These are phyloP conservation scores for Hirudo medicinalis DNA, from an alignment of 1,140 invertebrate species.

Conservation along the genomic window DNA sequence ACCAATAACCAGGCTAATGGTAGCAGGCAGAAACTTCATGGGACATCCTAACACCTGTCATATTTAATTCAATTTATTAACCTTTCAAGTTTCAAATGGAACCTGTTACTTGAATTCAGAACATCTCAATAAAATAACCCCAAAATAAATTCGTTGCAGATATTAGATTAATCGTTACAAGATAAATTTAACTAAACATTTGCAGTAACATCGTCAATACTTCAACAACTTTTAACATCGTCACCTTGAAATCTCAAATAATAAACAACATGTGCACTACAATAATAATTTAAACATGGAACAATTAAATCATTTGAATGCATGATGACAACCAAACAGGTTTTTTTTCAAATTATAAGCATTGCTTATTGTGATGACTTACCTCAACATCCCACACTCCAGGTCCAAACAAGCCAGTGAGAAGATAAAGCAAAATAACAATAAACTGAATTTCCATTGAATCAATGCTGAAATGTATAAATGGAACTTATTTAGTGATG, in stretches of 20 bases:
- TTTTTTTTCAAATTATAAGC: not conserved
- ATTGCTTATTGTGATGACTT: conserved; percentile 27
- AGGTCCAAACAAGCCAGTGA: conserved; percentile 73
- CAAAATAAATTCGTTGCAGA: too few relatives aligned
- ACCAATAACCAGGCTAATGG: not conserved
- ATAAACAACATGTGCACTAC: too few relatives aligned
- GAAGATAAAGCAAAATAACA: conserved; percentile 74
- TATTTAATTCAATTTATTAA: too few relatives aligned
- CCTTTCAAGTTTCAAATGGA: too few relatives aligned
- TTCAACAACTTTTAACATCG: too few relatives aligned
- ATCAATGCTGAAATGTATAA: conserved; percentile 54
- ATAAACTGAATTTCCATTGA: conserved; percentile 94
- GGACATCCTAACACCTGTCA: not conserved
- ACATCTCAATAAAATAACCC: too few relatives aligned
- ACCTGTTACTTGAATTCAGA: too few relatives aligned
- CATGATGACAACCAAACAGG: not conserved
- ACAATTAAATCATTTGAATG: not conserved
- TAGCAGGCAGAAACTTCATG: not conserved
- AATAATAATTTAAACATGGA: too few relatives aligned
- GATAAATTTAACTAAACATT: not conserved
- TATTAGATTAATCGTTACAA: not conserved
- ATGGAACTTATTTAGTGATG: not conserved
- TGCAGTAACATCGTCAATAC: too few relatives aligned
- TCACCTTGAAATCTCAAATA: too few relatives aligned
- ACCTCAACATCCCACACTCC: conserved; percentile 70